Conservation (phyloP, 92 coral and sea anemone genomes). For the Umimayanthus chanpuru region DNA sequence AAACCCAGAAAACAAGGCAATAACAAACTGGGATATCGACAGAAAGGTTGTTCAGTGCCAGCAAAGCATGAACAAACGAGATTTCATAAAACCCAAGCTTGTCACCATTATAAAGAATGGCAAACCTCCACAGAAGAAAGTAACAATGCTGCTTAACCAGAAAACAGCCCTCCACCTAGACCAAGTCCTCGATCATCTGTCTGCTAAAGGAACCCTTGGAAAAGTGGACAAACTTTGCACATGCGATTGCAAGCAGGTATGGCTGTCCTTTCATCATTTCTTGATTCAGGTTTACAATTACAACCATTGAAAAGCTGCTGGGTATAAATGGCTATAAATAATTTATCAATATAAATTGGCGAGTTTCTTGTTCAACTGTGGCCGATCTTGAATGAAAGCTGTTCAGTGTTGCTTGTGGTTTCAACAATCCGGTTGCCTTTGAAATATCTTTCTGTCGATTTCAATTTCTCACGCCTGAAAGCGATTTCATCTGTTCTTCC, state of each 20-base stretch:
- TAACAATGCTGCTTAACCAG: slow-evolving; percentile 94
- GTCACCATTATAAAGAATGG: slow-evolving; percentile 96
- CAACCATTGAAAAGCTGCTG: slow-evolving; percentile 30
- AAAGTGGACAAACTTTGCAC: slow-evolving; percentile 97
- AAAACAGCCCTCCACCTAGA: slow-evolving; percentile 91
- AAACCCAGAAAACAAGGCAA: slow-evolving; percentile 51
- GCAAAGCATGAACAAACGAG: slow-evolving; percentile 60
- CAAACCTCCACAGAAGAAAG: slow-evolving; percentile 98
- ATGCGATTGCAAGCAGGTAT: slow-evolving; percentile 82
- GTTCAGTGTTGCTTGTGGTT: slow-evolving; percentile 8
- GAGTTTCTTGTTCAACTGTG: slow-evolving; percentile 4
- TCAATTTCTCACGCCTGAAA: slow-evolving; percentile 29
- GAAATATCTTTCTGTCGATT: background rate
- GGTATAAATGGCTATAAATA: slow-evolving; percentile 30
- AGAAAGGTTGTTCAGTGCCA: background rate
- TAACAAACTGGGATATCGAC: slow-evolving; percentile 24
- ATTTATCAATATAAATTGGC: slow-evolving; percentile 22
- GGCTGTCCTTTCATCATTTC: slow-evolving; percentile 21
- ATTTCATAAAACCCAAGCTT: slow-evolving; percentile 94
- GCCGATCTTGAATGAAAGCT: background rate
- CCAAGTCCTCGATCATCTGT: slow-evolving; percentile 95
- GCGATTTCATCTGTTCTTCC: slow-evolving; percentile 6
- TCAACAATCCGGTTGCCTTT: background rate
- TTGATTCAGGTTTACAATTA: slow-evolving; percentile 40
- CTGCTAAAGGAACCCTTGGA: slow-evolving; percentile 94